Percentiles rank a stretch among this genome's conserved stretches.
Conservation (phyloP, 2,888 invertebrate species). For the Cepaea hortensis region DNA sequence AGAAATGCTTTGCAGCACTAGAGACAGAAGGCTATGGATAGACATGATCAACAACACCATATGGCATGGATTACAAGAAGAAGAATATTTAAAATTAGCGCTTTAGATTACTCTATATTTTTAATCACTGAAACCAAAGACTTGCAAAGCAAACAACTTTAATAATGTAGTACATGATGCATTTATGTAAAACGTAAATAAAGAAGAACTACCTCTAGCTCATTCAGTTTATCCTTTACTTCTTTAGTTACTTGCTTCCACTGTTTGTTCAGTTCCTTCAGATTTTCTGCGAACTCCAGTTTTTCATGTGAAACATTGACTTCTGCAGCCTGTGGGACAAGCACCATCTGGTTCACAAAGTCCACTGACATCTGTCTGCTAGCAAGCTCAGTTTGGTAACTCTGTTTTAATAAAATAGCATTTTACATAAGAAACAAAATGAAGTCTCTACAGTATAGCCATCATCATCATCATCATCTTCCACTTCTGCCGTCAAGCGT, state of each 20-base stretch:
- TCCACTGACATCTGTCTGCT: constrained; percentile 73
- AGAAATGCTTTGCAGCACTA: too few species aligned
- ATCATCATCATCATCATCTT: background rate
- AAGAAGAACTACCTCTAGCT: constrained; percentile 54
- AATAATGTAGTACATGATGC: background rate
- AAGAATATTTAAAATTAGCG: too few species aligned
- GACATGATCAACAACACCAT: too few species aligned
- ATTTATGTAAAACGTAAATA: background rate
- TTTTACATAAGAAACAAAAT: background rate
- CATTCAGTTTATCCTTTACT: constrained; percentile 64
- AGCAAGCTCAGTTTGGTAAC: constrained; percentile 71
- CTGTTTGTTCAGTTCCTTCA: constrained; percentile 67
- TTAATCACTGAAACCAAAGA: too few species aligned
- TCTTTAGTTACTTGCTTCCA: constrained; percentile 66
- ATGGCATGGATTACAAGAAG: too few species aligned
- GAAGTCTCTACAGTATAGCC: background rate
- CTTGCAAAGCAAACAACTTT: too few species aligned
- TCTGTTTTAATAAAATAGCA: constrained; percentile 48
- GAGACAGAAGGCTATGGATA: too few species aligned
- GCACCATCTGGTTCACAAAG: constrained; percentile 72
- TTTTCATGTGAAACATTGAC: constrained; percentile 62
- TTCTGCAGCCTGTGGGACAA: constrained; percentile 59
- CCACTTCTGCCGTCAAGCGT: too few species aligned
- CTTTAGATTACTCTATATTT: too few species aligned
- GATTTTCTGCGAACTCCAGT: constrained; percentile 71